These are phyloP conservation scores for Acleris cristana DNA, from an alignment of 2,888 invertebrate genomes.

Conservation along the genomic window DNA sequence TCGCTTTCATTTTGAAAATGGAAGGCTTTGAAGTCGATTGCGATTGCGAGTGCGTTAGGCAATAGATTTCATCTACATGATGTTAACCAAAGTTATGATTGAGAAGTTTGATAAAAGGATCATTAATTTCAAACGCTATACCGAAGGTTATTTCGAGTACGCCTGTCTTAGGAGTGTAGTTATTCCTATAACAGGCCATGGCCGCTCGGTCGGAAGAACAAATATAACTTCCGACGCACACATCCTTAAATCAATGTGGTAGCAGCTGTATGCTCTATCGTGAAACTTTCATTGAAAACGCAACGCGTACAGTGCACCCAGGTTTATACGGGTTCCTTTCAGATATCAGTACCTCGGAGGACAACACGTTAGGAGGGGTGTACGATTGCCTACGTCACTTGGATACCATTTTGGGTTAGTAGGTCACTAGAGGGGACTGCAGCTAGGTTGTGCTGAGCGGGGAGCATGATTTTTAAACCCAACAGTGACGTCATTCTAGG, in stretches of 20 bases:
- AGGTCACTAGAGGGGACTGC: slow-evolving; percentile 77
- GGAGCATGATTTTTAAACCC: slow-evolving; percentile 67
- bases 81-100: slow-evolving; percentile 11
- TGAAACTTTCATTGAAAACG: slow-evolving; percentile 75
- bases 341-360: slow-evolving; percentile 35
- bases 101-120: slow-evolving; percentile 4
- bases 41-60: too few species aligned
- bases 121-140: slow-evolving; percentile 10
- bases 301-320: slow-evolving; percentile 50
- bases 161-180: slow-evolving; percentile 35
- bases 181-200: slow-evolving; percentile 45
- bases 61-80: too few species aligned
- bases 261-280: slow-evolving; percentile 48
- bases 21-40: too few species aligned
- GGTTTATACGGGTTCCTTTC: slow-evolving; percentile 49
- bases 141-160: slow-evolving; percentile 22
- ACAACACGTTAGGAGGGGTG: slow-evolving; percentile 56
- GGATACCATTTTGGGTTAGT: slow-evolving; percentile 75
- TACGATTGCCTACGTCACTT: slow-evolving; percentile 75
- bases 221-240: slow-evolving; percentile 46
- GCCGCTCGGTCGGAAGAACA: slow-evolving; percentile 44
- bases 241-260: slow-evolving; percentile 45
- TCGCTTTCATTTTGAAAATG: too few species aligned
- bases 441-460: slow-evolving; percentile 60
- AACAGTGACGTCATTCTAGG: slow-evolving; percentile 71